phyloP scores from a whole-genome alignment of 2,797 vertebrate genomes.

The Pseudochirops cupreus region DNA sequence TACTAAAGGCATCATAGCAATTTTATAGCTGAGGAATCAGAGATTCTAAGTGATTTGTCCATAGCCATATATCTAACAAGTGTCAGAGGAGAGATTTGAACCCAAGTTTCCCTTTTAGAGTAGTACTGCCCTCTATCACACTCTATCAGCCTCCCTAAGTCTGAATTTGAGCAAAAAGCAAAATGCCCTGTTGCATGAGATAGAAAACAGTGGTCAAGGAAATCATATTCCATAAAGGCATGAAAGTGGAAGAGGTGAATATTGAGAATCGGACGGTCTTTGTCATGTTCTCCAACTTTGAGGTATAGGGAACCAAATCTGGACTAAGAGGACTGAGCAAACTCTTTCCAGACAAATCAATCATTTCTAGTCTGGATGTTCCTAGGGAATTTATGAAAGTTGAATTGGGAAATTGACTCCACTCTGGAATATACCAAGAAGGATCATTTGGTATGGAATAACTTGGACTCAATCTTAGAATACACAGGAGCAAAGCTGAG shows the following conservation, averaged over 20 bases:
- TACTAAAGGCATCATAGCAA: not conserved
- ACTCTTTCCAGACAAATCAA: not conserved
- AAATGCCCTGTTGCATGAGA: rapidly evolving
- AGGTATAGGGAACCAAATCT: not conserved
- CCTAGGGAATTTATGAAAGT: not conserved
- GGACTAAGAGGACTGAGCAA: too few species aligned
- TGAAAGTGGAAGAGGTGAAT: rapidly evolving
- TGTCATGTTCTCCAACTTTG: not conserved
- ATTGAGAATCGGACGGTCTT: not conserved
- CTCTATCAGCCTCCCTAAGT: not conserved
- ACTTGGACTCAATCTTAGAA: not conserved
- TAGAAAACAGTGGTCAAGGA: too few species aligned
- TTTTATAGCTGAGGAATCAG: not conserved
- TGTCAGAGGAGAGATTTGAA: not conserved
- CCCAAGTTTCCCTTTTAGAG: too few species aligned
- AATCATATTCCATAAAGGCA: too few species aligned
- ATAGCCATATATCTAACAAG: not conserved
- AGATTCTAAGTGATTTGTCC: not conserved
- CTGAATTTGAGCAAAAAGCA: not conserved
- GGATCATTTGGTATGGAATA: not conserved
- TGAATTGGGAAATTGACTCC: not conserved
- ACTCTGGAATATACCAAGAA: not conserved
- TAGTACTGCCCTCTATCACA: not conserved
- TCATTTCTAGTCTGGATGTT: not conserved
- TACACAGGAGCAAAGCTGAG: not conserved